A percentile compares a stretch with the other conserved stretches of the same genome.
phyloP scores from a whole-genome alignment of 2,797 vertebrate species.

The Rhinella marina region DNA sequence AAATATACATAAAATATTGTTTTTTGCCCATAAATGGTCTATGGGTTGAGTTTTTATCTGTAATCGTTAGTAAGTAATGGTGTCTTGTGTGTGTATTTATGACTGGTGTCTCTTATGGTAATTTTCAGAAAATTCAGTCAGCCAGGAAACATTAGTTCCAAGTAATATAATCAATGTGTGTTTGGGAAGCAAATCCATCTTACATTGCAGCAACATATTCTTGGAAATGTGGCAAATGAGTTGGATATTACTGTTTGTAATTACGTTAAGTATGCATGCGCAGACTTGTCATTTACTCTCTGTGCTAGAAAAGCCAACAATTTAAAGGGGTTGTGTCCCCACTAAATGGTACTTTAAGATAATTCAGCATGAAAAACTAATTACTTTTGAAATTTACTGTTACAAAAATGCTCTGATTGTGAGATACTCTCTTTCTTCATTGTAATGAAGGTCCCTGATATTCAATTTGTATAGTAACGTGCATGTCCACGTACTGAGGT shows the following conservation, averaged over 20 bases:
- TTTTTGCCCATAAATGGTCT: not conserved
- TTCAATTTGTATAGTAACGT: too few species aligned
- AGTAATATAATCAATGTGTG: slow-evolving; percentile 51
- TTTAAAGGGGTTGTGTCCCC: not conserved
- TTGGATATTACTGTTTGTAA: slow-evolving; percentile 17
- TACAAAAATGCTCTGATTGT: too few species aligned
- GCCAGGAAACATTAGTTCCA: slow-evolving; percentile 40
- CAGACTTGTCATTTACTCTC: not conserved
- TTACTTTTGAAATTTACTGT: too few species aligned
- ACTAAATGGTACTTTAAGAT: too few species aligned
- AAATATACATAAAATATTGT: not conserved
- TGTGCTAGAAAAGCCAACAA: not conserved
- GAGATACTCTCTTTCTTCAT: too few species aligned
- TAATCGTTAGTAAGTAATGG: slow-evolving; percentile 36
- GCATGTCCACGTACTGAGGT: too few species aligned
- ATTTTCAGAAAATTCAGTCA: slow-evolving; percentile 30
- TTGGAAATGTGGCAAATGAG: slow-evolving; percentile 53
- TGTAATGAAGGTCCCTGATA: too few species aligned
- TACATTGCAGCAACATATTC: slow-evolving; percentile 35
- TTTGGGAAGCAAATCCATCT: slow-evolving; percentile 46
- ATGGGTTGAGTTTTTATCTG: not conserved
- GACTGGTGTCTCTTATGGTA: slow-evolving; percentile 27
- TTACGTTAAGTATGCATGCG: not conserved
- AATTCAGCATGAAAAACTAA: too few species aligned
- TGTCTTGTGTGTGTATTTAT: slow-evolving; percentile 13